phyloP scores from a whole-genome alignment of 2,113 vertebrate species.

The Nesoenas mayeri region DNA sequence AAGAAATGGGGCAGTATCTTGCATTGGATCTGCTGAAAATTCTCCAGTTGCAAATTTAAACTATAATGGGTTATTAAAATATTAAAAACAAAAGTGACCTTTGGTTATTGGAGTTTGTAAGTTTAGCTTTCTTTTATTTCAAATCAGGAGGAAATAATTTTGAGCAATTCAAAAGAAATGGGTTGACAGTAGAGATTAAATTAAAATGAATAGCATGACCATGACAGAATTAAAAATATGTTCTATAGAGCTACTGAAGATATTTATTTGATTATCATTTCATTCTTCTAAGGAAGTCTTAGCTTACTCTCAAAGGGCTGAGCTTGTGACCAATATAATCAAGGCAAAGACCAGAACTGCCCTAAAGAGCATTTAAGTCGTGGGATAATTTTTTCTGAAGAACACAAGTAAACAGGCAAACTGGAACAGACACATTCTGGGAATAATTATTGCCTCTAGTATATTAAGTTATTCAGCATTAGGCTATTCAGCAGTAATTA shows the following conservation, averaged over 20 bases:
- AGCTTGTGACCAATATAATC: conserved; percentile 17
- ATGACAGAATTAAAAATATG: conserved; percentile 17
- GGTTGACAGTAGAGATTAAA: neutral
- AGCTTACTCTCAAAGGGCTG: neutral
- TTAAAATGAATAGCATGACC: neutral
- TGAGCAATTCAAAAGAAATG: conserved; percentile 10
- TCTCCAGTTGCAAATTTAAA: neutral
- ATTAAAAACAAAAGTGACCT: conserved; percentile 30
- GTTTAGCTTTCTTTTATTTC: neutral
- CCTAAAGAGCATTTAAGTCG: conserved; percentile 23
- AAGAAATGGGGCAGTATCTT: neutral
- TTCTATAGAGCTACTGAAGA: neutral
- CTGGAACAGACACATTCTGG: conserved; percentile 30
- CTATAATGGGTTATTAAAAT: conserved; percentile 9
- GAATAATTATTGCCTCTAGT: conserved; percentile 43
- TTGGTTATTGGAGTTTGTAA: neutral
- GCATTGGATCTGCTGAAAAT: neutral
- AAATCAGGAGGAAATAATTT: neutral
- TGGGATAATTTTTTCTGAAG: conserved; percentile 52
- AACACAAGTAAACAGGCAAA: conserved; percentile 46
- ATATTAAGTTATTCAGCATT: conserved; percentile 48
- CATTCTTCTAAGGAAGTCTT: neutral
- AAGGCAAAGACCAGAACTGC: neutral
- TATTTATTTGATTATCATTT: conserved; percentile 15
- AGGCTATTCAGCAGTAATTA: conserved; percentile 59